Conservation (phyloP, 2,888 invertebrate species). For the Zhuqinia jingwanae region DNA sequence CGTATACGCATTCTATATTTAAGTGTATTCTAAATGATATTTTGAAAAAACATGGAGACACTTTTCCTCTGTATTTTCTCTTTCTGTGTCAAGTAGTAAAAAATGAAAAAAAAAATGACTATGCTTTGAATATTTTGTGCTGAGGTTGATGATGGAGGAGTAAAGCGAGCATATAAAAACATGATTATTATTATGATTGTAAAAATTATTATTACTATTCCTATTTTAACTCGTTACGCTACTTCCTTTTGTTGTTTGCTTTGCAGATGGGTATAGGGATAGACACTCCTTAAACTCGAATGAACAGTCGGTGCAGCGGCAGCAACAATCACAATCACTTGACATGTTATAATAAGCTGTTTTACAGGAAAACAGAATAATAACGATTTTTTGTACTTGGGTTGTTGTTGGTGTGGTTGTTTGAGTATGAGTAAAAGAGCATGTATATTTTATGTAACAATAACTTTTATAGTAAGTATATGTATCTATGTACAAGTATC, state of each 20-base stretch:
- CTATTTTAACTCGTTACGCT: constrained; percentile 64
- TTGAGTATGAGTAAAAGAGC: no score
- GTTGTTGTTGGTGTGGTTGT: background rate
- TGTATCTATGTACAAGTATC: background rate
- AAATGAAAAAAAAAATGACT: no score
- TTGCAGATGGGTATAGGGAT: background rate
- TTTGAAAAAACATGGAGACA: constrained; percentile 37
- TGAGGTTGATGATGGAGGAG: background rate
- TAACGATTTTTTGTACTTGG: background rate
- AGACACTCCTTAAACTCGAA: background rate
- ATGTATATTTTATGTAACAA: no score
- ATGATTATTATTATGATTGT: constrained; percentile 40
- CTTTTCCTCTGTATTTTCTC: constrained; percentile 11
- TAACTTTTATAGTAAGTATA: no score
- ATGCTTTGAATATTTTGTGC: background rate
- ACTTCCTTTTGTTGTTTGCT: constrained; percentile 33
- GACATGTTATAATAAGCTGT: background rate
- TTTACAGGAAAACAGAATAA: constrained; percentile 24
- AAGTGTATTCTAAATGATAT: background rate
- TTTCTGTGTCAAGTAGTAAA: background rate
- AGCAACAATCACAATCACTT: background rate
- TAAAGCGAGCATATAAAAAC: constrained; percentile 22
- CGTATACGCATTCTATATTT: no score
- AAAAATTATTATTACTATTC: constrained; percentile 40
- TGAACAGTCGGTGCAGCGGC: background rate